Conservation (phyloP, 2,888 invertebrate species). For the Colletes collaris region DNA sequence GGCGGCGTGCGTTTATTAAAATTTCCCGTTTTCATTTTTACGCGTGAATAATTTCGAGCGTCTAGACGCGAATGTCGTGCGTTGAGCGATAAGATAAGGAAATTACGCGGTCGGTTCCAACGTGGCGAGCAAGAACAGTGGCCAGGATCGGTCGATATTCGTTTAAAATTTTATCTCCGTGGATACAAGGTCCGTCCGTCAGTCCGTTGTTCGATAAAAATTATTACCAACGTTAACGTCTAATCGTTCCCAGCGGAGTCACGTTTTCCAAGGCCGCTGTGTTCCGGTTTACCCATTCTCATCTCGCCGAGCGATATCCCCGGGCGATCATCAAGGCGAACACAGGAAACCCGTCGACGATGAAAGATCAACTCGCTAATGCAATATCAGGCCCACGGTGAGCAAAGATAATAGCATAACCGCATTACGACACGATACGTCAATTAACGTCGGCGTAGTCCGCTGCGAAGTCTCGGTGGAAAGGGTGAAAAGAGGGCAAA, state of each 20-base stretch:
- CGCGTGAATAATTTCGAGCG: too few relatives aligned
- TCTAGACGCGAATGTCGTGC: not conserved
- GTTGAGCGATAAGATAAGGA: too few relatives aligned
- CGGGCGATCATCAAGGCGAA: constrained; percentile 53
- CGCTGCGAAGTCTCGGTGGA: constrained; percentile 67
- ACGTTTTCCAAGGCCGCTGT: constrained; percentile 69
- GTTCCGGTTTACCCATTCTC: constrained; percentile 60
- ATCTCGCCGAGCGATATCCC: constrained; percentile 46
- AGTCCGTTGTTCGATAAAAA: constrained; percentile 3
- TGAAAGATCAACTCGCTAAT: constrained; percentile 75
- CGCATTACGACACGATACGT: constrained; percentile 77
- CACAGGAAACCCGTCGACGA: constrained; percentile 67
- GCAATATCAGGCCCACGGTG: constrained; percentile 73
- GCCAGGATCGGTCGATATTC: too few relatives aligned
- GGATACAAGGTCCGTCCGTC: too few relatives aligned
- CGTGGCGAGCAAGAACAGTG: too few relatives aligned
- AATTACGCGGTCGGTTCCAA: too few relatives aligned
- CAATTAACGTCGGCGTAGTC: constrained; percentile 77
- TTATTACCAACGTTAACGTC: constrained; percentile 53
- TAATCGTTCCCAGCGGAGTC: constrained; percentile 66
- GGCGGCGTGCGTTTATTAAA: not conserved
- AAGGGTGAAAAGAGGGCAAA: constrained; percentile 44
- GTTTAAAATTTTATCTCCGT: too few relatives aligned
- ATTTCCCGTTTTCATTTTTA: too few relatives aligned
- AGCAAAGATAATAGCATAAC: constrained; percentile 77